Evolutionary conservation across 1,140 invertebrate genomes (phyloP).

Genomic region (Magallana ariakensis): DNA sequence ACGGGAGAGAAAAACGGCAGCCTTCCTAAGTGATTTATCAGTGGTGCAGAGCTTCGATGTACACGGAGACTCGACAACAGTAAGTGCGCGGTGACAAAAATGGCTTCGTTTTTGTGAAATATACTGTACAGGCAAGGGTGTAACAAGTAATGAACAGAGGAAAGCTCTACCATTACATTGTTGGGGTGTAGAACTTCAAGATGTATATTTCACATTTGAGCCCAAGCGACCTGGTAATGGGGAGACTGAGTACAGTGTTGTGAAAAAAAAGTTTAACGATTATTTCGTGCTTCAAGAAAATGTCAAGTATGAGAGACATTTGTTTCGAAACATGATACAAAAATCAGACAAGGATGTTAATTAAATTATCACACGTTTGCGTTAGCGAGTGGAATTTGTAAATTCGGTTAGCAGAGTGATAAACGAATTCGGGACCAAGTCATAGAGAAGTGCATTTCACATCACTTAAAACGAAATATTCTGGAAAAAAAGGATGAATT

Average conservation of each 20-base stretch:
- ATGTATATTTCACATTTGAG: constrained; percentile 41
- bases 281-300: constrained; percentile 53
- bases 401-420: constrained; percentile 35
- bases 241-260: constrained; percentile 30
- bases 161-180: constrained; percentile 47
- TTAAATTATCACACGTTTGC: constrained; percentile 48
- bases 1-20: neutral
- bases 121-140: constrained; percentile 42
- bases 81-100: constrained; percentile 39
- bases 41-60: neutral
- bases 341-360: constrained; percentile 34
- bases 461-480: constrained; percentile 38
- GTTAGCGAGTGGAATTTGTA: constrained; percentile 42
- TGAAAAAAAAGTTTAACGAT: constrained; percentile 39
- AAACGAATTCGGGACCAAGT: constrained; percentile 53
- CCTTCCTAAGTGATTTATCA: neutral
- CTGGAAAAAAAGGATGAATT: constrained; percentile 31
- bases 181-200: constrained; percentile 32
- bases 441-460: constrained; percentile 43
- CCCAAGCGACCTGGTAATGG: neutral
- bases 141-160: constrained; percentile 39
- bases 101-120: constrained; percentile 46
- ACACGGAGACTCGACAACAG: constrained; percentile 71
- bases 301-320: constrained; percentile 40
- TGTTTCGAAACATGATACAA: constrained; percentile 52